phyloP scores from a whole-genome alignment of 2,888 invertebrate genomes.

The Hedychridium roseum region DNA sequence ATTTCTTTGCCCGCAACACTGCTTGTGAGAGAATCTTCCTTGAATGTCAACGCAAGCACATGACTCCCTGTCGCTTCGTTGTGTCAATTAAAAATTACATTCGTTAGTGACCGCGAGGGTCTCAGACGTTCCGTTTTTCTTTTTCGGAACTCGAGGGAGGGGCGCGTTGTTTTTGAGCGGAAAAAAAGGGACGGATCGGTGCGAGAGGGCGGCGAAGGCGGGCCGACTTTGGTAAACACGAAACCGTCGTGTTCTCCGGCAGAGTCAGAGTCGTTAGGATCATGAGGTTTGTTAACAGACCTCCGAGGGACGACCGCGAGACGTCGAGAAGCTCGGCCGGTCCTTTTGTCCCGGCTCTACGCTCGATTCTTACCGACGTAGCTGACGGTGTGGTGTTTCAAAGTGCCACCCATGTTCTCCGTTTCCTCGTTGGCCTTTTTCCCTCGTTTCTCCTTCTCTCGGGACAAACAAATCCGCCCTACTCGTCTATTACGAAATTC shows the following conservation, averaged over 20 bases:
- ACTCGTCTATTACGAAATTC: too few species aligned
- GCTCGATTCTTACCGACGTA: slow-evolving; percentile 9
- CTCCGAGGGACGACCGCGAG: slow-evolving; percentile 21
- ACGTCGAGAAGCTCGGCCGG: slow-evolving; percentile 13
- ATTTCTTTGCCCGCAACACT: too few species aligned
- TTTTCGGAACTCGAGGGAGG: too few species aligned
- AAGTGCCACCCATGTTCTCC: slow-evolving; percentile 19
- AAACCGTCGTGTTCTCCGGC: slow-evolving; percentile 40
- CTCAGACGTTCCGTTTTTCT: too few species aligned
- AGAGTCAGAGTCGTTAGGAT: slow-evolving; percentile 35
- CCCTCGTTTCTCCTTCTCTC: slow-evolving; percentile 1
- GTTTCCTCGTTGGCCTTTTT: slow-evolving; percentile 11
- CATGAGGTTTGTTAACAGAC: slow-evolving; percentile 43
- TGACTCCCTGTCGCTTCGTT: too few species aligned
- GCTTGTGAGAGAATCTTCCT: too few species aligned
- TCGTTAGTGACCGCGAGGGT: too few species aligned
- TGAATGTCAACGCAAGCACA: too few species aligned
- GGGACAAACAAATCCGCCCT: not conserved
- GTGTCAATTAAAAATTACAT: too few species aligned
- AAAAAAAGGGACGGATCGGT: slow-evolving; percentile 9
- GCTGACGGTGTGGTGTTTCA: slow-evolving; percentile 27
- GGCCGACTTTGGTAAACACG: slow-evolving; percentile 55
- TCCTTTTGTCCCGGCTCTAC: slow-evolving; percentile 16
- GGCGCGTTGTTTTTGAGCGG: too few species aligned
- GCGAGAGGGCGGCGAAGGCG: slow-evolving; percentile 24